Evolutionary conservation across 2,888 invertebrate species (phyloP).

Genomic region (Agrenia bidenticulata): DNA sequence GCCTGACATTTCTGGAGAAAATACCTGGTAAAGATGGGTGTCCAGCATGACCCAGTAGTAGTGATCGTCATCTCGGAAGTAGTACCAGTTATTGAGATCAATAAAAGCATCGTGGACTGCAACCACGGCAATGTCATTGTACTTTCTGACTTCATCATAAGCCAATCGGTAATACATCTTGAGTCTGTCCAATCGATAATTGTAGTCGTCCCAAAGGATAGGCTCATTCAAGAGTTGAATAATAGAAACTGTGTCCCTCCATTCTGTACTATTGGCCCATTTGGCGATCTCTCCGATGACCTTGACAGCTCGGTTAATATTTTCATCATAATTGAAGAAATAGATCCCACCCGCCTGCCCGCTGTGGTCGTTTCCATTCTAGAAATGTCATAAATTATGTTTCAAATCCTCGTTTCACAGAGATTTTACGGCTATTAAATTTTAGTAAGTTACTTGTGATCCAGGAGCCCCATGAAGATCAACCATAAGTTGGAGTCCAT

Average conservation of each 20-base stretch:
- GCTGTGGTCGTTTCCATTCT: constrained; percentile 51
- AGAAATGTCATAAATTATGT: not conserved
- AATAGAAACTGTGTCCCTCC: constrained; percentile 47
- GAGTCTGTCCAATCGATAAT: constrained; percentile 42
- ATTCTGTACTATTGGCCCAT: constrained; percentile 40
- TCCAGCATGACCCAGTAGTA: constrained; percentile 48
- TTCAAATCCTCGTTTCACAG: no score
- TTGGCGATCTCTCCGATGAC: constrained; percentile 46
- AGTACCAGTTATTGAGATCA: constrained; percentile 46
- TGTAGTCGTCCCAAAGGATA: constrained; percentile 48
- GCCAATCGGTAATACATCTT: constrained; percentile 45
- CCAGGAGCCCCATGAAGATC: constrained; percentile 52
- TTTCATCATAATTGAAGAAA: constrained; percentile 47
- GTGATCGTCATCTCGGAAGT: constrained; percentile 46
- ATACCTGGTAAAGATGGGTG: constrained; percentile 47
- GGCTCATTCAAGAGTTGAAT: constrained; percentile 52
- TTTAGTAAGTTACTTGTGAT: constrained; percentile 37
- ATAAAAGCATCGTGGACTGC: constrained; percentile 53
- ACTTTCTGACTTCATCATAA: constrained; percentile 40
- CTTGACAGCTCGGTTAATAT: constrained; percentile 39
- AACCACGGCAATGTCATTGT: constrained; percentile 47
- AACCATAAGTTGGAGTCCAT: constrained; percentile 50
- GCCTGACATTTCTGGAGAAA: constrained; percentile 29
- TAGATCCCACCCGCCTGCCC: constrained; percentile 45
- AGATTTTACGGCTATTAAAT: no score